Evolutionary conservation across 2,113 vertebrate genomes (phyloP), one percentile per base, ranked within the genome.

Genomic region (Brienomyrus longianalis): DNA sequence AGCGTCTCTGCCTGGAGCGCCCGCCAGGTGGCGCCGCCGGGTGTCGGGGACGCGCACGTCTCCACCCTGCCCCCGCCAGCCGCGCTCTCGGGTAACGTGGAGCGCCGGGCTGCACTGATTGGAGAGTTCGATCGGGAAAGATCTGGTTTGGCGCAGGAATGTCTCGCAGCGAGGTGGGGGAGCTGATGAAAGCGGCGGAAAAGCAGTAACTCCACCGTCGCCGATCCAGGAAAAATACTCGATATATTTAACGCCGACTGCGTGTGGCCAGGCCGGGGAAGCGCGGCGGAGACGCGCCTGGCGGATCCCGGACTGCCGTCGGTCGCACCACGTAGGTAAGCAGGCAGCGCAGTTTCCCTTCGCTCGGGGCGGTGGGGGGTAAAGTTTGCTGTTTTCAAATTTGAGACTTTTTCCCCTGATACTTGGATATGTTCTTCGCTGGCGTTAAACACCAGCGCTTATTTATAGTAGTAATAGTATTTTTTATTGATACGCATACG

Each of bases 41-140:
- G 52, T n/a, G 56, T 11, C 19, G 5, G 52, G 39, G 48, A 59
- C 56, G 27, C 19, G 54, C 87, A n/a, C 9, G 45, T 62, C 35
- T 52, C 86, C 51, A 39, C 51, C 86, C 54, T 9, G 15, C 31
- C 52, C 87, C 27, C 27, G n/a, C 84, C 86, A 54, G 19, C 86
- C n/a, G 11, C 52, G 19, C 86, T 62, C 54, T 59, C 54, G 86
- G 87, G 31, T 66, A 62, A 62, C 45, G 35, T 47, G 35, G 31
- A 56, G 52, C 35, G 56, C 87, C 87, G 19, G 56, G 39, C 87
- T 59, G 87, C 87, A 62, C 54, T 88, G 87, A 88, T 88, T 88
- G 87, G 87, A 45, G 87, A 43, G 87, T 62, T 62, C 66, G 54
- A 62, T 88, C 54, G 59, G 87, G 87, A 62, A 66, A 13, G 35